A percentile compares a stretch with the other conserved stretches of the same genome.
phyloP scores from a whole-genome alignment of 2,113 vertebrate genomes.

The Bucco capensis region DNA sequence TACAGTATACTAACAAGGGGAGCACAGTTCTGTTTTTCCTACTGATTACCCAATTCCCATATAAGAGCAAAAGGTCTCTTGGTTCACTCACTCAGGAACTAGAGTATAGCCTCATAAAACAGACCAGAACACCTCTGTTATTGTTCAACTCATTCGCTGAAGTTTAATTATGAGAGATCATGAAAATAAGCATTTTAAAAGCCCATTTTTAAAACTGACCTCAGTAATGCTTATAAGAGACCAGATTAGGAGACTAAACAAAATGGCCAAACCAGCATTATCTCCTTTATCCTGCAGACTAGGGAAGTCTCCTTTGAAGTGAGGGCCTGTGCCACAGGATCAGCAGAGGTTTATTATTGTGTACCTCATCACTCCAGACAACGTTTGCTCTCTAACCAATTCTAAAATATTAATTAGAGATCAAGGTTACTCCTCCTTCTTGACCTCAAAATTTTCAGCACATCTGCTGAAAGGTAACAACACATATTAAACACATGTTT shows the following conservation, averaged over 20 bases:
- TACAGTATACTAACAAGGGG: not conserved
- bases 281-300: not conserved
- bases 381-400: not conserved
- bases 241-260: not conserved
- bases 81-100: not conserved
- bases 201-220: not conserved
- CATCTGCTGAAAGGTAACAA: not conserved
- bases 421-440: not conserved
- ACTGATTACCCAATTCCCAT: not conserved
- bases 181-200: not conserved
- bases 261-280: not conserved
- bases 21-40: not conserved
- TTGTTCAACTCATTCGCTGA: not conserved
- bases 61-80: not conserved
- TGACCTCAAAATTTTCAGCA: not conserved
- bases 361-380: not conserved
- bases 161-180: conserved; percentile 17
- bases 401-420: not conserved
- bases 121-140: not conserved
- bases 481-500: not conserved
- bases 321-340: not conserved
- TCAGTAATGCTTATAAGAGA: not conserved
- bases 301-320: not conserved
- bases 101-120: conserved; percentile 1
- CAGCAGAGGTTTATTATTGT: not conserved